Evolutionary conservation across 2,888 invertebrate genomes (phyloP).

Genomic region (Phanerotoma sp.): DNA sequence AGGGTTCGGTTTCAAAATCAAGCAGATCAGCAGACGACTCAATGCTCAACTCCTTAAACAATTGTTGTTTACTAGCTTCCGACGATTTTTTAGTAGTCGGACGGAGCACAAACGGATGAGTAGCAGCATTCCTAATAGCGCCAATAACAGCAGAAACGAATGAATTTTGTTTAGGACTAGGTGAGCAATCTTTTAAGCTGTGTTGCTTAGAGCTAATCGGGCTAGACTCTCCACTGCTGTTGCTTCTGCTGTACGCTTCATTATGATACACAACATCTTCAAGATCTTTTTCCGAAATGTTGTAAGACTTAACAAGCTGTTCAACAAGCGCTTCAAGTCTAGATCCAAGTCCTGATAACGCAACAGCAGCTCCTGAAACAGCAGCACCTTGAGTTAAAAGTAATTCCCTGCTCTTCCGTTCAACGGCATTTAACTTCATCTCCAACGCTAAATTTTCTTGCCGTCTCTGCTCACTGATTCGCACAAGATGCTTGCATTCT

Average conservation of each 20-base stretch:
- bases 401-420: slow-evolving; percentile 66
- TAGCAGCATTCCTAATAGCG: slow-evolving; percentile 66
- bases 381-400: slow-evolving; percentile 70
- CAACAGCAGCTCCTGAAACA: slow-evolving; percentile 70
- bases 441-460: slow-evolving; percentile 70
- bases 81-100: slow-evolving; percentile 39
- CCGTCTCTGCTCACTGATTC: slow-evolving; percentile 78
- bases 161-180: slow-evolving; percentile 67
- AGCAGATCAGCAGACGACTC: slow-evolving; percentile 74
- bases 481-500: slow-evolving; percentile 76
- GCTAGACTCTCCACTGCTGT: slow-evolving; percentile 70
- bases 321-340: slow-evolving; percentile 72
- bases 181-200: slow-evolving; percentile 55
- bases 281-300: slow-evolving; percentile 73
- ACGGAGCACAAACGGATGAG: slow-evolving; percentile 51
- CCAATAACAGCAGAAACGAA: slow-evolving; percentile 74
- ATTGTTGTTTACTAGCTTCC: slow-evolving; percentile 42
- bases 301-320: slow-evolving; percentile 71
- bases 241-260: slow-evolving; percentile 71
- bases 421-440: slow-evolving; percentile 66
- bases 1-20: slow-evolving; percentile 81
- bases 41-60: slow-evolving; percentile 58
- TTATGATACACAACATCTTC: slow-evolving; percentile 81
- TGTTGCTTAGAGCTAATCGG: slow-evolving; percentile 58
- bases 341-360: slow-evolving; percentile 68